Evolutionary conservation across 2,797 vertebrate species (phyloP).

Genomic region (Malurus splendens): DNA sequence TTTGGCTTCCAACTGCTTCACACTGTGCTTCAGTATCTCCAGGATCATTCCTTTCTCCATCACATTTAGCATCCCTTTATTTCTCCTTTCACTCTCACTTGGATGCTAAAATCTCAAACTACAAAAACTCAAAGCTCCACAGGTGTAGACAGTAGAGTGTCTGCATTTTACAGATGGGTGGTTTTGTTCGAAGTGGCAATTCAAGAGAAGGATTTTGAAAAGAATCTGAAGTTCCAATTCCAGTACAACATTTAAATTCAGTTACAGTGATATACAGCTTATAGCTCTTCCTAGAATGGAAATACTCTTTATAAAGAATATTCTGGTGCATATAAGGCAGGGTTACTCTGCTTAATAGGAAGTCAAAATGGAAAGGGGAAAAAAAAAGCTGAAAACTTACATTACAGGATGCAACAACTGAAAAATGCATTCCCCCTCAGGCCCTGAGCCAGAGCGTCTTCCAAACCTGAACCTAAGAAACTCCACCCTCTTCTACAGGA

Average conservation of each 20-base stretch:
- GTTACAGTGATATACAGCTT: neutral
- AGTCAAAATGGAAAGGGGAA: neutral
- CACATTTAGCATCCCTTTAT: neutral
- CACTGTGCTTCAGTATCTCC: neutral
- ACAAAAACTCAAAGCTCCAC: neutral
- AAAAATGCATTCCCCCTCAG: neutral
- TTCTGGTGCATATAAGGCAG: neutral
- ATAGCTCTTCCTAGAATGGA: neutral
- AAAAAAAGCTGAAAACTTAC: neutral
- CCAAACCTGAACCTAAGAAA: slow-evolving; percentile 16
- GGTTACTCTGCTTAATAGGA: neutral
- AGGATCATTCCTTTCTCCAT: neutral
- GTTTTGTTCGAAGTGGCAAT: neutral
- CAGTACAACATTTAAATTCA: neutral
- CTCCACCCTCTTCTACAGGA: slow-evolving; percentile 37
- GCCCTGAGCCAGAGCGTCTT: neutral
- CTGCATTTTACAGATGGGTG: neutral
- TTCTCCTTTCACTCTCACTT: neutral
- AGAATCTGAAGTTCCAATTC: neutral
- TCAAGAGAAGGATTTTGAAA: neutral
- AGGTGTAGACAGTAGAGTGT: neutral
- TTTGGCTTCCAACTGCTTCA: neutral
- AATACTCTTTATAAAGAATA: neutral
- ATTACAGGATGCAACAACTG: slow-evolving; percentile 18
- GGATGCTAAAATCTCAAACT: neutral